Evolutionary conservation across 2,113 vertebrate species (phyloP), one percentile per base, ranked within the genome.

Genomic region (Ammodytes dubius): DNA sequence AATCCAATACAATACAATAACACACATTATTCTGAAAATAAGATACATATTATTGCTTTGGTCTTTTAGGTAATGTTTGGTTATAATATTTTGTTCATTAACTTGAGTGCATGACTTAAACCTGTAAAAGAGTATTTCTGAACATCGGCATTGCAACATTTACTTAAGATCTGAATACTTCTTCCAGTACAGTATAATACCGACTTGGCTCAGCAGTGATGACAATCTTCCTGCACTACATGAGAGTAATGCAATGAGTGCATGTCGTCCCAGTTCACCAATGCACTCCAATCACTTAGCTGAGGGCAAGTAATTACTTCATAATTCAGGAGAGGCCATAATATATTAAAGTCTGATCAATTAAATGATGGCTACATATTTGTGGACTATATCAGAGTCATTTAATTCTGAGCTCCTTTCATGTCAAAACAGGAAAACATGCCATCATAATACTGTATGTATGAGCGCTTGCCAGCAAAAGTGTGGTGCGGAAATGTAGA

Each of bases 241-340:
- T 42, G 47, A 73, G n/a, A 50, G 46, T 61, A 77, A 71, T 45
- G 50, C 27, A 27, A 58, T 15, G 19, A 73, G 53, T 66, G 37
- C 15, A 76, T n/a, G 65, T 57, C 69, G 61, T 77, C 77, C 60
- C 53, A 66, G 52, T 15, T 86, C 76, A 73, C 73, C 43, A 59
- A 35, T 83, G 58, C 46, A 76, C 49, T 27, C 57, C 60, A 83
- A 64, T 79, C 86, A 85, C 65, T 77, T 74, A 70, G 71, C 52
- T 7, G 13, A 70, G 19, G 60, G 49, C 54, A 68, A 77, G 61
- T 61, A 14, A 81, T 75, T 52, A 66, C 35, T 78, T 79, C 68
- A 89, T 73, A 73, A 82, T 77, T 84, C 42, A 71, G 61, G 35
- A 70, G 40, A 82, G 19, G 53, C 57, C 11, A 13, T 77, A 43